Evolutionary conservation across 2,113 vertebrate species (phyloP).

Genomic region (Actenoides hombroni): DNA sequence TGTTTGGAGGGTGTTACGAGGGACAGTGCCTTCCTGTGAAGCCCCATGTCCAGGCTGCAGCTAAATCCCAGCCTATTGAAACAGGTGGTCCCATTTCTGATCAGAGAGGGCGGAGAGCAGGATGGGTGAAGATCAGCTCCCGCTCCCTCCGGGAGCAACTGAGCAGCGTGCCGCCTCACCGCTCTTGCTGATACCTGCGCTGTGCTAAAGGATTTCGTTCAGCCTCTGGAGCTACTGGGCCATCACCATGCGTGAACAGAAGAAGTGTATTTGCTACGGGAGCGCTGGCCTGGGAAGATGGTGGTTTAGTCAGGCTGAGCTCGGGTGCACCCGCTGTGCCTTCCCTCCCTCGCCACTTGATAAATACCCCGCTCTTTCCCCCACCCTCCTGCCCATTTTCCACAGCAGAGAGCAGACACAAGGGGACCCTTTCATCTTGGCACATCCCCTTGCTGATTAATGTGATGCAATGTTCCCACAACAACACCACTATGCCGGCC

Average conservation of each 20-base stretch:
- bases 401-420: constrained; percentile 67
- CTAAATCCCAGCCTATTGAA: background rate
- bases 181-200: background rate
- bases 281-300: constrained; percentile 12
- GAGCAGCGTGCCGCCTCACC: background rate
- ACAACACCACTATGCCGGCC: constrained; percentile 60
- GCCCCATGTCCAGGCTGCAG: background rate
- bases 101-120: background rate
- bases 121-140: background rate
- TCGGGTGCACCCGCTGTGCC: constrained; percentile 41
- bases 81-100: background rate
- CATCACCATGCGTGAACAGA: background rate
- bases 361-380: constrained; percentile 38
- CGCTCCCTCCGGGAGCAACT: background rate
- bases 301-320: background rate
- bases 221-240: background rate
- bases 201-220: background rate
- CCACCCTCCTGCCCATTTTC: constrained; percentile 58
- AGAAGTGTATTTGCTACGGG: background rate
- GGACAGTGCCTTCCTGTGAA: background rate
- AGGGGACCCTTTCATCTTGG: constrained; percentile 70
- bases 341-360: constrained; percentile 23
- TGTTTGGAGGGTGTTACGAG: background rate
- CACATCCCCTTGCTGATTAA: constrained; percentile 65
- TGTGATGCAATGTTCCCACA: constrained; percentile 66